phyloP scores from a whole-genome alignment of 2,888 invertebrate species.

The Lapara coniferarum region DNA sequence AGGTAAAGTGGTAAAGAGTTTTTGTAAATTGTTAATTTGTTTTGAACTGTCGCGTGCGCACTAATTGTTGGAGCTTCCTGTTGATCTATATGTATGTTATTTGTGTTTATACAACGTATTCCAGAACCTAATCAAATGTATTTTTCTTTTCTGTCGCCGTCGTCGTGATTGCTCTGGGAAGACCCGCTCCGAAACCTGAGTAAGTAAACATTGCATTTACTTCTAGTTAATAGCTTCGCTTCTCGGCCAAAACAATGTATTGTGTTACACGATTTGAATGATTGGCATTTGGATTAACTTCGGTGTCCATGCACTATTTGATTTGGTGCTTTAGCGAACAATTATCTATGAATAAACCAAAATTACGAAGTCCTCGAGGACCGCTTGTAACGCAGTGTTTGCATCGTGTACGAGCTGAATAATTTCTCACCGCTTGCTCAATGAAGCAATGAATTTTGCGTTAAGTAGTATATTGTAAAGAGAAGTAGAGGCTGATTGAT shows the following conservation, averaged over 20 bases:
- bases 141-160: constrained; percentile 73
- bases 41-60: constrained; percentile 42
- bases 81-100: constrained; percentile 47
- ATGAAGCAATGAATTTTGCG: constrained; percentile 54
- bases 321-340: constrained; percentile 47
- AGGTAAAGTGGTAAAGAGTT: constrained; percentile 22
- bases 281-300: constrained; percentile 63
- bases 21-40: constrained; percentile 27
- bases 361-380: constrained; percentile 33
- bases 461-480: constrained; percentile 61
- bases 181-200: constrained; percentile 87
- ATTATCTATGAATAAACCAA: constrained; percentile 31
- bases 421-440: constrained; percentile 72
- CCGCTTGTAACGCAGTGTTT: constrained; percentile 66
- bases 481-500: constrained; percentile 80
- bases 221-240: constrained; percentile 66
- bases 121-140: constrained; percentile 59
- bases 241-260: constrained; percentile 55
- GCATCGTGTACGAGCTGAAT: constrained; percentile 70
- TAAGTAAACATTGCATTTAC: constrained; percentile 74
- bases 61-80: constrained; percentile 58
- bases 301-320: constrained; percentile 41
- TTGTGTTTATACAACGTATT: constrained; percentile 36
- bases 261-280: constrained; percentile 60
- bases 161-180: constrained; percentile 72